phyloP scores from a whole-genome alignment of 2,888 invertebrate species.

The Furcula furcula region DNA sequence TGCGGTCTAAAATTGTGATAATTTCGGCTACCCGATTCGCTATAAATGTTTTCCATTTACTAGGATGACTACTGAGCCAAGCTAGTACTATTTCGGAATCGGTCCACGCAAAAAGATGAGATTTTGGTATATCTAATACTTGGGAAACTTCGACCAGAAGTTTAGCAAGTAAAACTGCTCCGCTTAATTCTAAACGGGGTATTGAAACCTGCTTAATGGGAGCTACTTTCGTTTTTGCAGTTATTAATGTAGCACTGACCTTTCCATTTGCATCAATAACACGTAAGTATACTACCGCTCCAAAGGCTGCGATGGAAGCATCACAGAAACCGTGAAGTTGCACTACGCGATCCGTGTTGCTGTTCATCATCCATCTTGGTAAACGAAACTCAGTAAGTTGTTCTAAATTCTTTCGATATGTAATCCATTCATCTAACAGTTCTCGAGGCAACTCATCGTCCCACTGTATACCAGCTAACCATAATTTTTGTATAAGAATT shows the following conservation, averaged over 20 bases:
- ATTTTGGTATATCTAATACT: slow-evolving; percentile 1
- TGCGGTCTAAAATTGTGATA: slow-evolving; percentile 3
- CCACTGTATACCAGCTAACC: too few species aligned
- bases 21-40: slow-evolving; percentile 17
- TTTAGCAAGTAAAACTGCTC: slow-evolving; percentile 7
- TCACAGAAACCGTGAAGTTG: neutral
- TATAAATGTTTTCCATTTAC: slow-evolving; percentile 12
- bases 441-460: neutral
- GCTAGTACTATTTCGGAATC: slow-evolving; percentile 16
- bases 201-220: slow-evolving; percentile 12
- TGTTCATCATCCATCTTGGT: neutral
- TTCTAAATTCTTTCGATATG: neutral
- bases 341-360: neutral
- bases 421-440: neutral
- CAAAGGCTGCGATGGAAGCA: neutral
- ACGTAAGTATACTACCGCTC: neutral
- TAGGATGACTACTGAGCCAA: slow-evolving; percentile 14
- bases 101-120: slow-evolving; percentile 8
- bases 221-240: slow-evolving; percentile 13
- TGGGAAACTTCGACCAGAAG: slow-evolving; percentile 8
- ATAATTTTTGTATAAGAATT: too few species aligned
- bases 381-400: neutral
- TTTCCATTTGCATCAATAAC: neutral
- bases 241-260: neutral
- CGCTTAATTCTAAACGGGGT: slow-evolving; percentile 10